phyloP scores from a whole-genome alignment of 2,113 vertebrate genomes.

The Odobenus rosmarus region DNA sequence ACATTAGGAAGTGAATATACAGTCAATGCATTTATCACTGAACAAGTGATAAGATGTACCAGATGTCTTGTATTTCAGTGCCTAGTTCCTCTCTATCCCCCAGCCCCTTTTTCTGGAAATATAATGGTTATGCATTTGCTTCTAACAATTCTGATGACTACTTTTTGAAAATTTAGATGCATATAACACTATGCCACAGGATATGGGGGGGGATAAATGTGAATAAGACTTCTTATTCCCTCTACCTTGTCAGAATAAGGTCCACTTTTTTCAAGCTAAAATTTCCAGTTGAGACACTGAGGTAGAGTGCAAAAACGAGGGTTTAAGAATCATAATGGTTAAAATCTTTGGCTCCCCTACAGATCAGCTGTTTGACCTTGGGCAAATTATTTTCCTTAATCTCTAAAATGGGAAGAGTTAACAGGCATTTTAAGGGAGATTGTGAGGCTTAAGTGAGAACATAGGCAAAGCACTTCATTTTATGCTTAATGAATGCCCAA shows the following conservation, averaged over 20 bases:
- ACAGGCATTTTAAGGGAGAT: background rate
- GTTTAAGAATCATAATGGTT: slow-evolving; percentile 25
- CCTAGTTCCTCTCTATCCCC: background rate
- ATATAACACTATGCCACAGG: background rate
- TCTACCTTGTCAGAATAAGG: slow-evolving; percentile 3
- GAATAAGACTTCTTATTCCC: background rate
- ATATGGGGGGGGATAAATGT: background rate
- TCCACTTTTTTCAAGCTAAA: slow-evolving; percentile 39
- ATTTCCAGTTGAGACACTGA: background rate
- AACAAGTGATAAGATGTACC: slow-evolving; percentile 32
- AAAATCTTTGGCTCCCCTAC: background rate
- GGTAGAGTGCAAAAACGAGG: background rate
- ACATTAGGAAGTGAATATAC: slow-evolving; percentile 63
- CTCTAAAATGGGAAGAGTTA: slow-evolving; percentile 38
- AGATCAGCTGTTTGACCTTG: background rate
- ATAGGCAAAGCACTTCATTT: background rate
- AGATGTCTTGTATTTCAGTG: slow-evolving; percentile 44
- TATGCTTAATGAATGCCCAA: background rate
- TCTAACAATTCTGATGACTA: background rate
- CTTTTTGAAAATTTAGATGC: slow-evolving; percentile 40
- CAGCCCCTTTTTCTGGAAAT: background rate
- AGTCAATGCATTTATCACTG: slow-evolving; percentile 22
- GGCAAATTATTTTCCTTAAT: slow-evolving; percentile 24
- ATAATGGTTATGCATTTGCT: slow-evolving; percentile 25
- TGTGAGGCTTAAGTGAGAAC: slow-evolving; percentile 2